Evolutionary conservation across 2,113 vertebrate genomes (phyloP), one percentile per base, ranked within the genome.

Genomic region (Gavialis gangeticus): DNA sequence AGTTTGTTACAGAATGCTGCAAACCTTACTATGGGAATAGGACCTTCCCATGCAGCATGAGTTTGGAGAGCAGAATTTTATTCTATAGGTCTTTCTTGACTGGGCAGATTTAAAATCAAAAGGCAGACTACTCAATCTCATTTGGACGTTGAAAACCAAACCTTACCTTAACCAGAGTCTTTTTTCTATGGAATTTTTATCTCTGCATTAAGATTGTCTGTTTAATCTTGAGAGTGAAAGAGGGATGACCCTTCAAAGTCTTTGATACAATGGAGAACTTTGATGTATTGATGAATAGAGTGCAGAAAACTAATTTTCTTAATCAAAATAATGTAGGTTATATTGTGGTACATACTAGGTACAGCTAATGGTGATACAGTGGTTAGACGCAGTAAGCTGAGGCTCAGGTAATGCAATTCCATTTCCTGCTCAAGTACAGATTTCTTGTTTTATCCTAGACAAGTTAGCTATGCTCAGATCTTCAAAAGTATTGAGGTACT

Each of bases 111-210:
- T 30, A 66, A 60, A 59, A 69, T 4, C 75, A 83, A 87, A 83
- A 69, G 28, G 34, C 75, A 57, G n/a, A 90, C 81, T 79, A 46
- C 54, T 24, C 66, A 85, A 62, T 12, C 4, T 59, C 79, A 63
- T 82, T 85, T 34, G n/a, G 19, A 79, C n/a, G 30, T 63, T 84
- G 84, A 83, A 91, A 85, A 73, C 79, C 12, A 94, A 96, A 66
- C n/a, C 63, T 59, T 0, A 82, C 69, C 60, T 93, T 75, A 89
- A 81, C 46, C 63, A 87, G 64, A 78, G 66, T 85, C 85, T 46
- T 75, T 92, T 96, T 90, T 88, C 92, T 92, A 14, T 34, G 75
- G 25, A 87, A 80, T 34, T 87, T 94, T 84, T 54, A 2, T 78
- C 79, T 4, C 57, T 88, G 78, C 73, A 25, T 73, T 84, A 46